phyloP scores from a whole-genome alignment of 2,888 invertebrate species.

The Scaptomyza caliginosa region DNA sequence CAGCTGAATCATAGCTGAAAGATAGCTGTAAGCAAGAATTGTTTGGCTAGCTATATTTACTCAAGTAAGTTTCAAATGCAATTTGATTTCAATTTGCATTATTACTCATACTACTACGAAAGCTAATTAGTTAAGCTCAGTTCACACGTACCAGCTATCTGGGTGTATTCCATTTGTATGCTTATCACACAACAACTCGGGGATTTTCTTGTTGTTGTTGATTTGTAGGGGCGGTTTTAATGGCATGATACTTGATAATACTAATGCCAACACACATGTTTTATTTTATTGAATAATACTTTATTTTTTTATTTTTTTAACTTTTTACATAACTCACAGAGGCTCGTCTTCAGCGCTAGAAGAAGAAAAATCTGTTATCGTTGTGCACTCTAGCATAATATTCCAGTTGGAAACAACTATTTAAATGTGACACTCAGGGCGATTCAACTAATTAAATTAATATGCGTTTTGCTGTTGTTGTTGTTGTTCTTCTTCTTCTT shows the following conservation, averaged over 20 bases:
- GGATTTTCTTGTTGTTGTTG: not conserved
- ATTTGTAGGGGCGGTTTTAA: not conserved
- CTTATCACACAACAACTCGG: slow-evolving; percentile 14
- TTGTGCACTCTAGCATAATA: slow-evolving; percentile 10
- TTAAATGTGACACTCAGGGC: slow-evolving; percentile 69
- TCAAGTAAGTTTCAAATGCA: not conserved
- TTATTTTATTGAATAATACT: not conserved
- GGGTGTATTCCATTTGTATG: slow-evolving; percentile 4
- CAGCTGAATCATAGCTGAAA: slow-evolving; percentile 37
- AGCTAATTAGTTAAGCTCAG: slow-evolving; percentile 5
- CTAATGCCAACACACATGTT: not conserved
- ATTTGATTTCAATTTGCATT: slow-evolving; percentile 7
- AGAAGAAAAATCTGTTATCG: slow-evolving; percentile 7
- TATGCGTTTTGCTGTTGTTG: slow-evolving; percentile 55
- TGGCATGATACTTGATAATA: slow-evolving; percentile 3
- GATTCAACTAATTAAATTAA: slow-evolving; percentile 73
- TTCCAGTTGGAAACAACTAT: slow-evolving; percentile 29
- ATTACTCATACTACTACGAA: slow-evolving; percentile 7
- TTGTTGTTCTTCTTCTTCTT: slow-evolving; percentile 17
- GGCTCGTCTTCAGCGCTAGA: slow-evolving; percentile 47
- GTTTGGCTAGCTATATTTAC: too few relatives aligned
- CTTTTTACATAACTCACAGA: slow-evolving; percentile 15
- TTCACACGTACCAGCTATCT: slow-evolving; percentile 36
- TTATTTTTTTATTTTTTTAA: not conserved
- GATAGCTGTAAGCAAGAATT: too few relatives aligned